These are phyloP conservation scores for Petrocephalus zakoni DNA, from an alignment of 2,113 vertebrate species.

Conservation along the genomic window DNA sequence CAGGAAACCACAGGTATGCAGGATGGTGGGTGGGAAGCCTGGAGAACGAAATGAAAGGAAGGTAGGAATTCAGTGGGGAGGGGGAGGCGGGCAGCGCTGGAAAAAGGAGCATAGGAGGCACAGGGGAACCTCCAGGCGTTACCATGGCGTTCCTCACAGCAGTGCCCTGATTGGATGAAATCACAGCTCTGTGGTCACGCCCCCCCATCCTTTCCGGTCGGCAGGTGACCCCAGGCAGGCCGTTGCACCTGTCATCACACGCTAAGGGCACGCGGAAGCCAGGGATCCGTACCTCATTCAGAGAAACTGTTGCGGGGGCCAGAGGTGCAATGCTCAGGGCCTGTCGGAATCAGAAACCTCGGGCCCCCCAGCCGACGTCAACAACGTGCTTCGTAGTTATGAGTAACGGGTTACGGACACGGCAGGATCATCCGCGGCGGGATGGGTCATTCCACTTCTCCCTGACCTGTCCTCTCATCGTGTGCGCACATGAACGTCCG, in stretches of 20 bases:
- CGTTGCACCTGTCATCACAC: conserved; percentile 53
- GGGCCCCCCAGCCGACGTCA: neutral
- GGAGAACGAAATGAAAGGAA: conserved; percentile 25
- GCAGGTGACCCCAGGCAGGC: neutral
- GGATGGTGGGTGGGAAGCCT: conserved; percentile 55
- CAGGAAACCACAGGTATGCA: conserved; percentile 71
- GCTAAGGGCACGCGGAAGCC: conserved; percentile 48
- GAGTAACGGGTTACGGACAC: neutral
- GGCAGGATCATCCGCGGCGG: neutral
- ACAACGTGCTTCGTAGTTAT: neutral
- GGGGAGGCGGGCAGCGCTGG: neutral
- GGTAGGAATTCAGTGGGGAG: conserved; percentile 28
- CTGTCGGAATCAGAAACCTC: neutral
- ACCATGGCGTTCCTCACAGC: neutral
- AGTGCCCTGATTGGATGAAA: neutral
- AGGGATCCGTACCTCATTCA: conserved; percentile 55
- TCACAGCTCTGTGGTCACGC: neutral
- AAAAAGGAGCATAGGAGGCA: neutral
- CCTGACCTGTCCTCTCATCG: neutral
- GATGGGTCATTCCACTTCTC: neutral
- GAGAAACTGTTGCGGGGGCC: neutral
- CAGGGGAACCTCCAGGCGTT: conserved; percentile 20
- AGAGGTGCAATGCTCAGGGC: neutral
- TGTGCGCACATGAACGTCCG: neutral
- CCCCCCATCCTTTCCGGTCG: neutral